These are phyloP conservation scores for Mesitornis unicolor DNA, from an alignment of 2,113 vertebrate genomes.

Conservation along the genomic window DNA sequence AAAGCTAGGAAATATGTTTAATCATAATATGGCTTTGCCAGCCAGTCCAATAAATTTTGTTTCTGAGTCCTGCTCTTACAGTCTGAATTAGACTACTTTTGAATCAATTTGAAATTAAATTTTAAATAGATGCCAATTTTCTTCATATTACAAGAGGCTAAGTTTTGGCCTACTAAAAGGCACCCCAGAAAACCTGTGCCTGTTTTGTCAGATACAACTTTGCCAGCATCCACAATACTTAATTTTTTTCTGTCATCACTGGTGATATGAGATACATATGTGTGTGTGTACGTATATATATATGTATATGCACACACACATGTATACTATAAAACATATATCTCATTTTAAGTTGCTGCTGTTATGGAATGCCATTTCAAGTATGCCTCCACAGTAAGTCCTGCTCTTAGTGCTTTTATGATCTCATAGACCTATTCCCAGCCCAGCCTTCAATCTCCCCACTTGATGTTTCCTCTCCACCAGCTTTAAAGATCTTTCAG, in stretches of 20 bases:
- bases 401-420: background rate
- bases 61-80: background rate
- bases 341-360: background rate
- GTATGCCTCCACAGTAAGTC: background rate
- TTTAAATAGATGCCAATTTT: conserved; percentile 2
- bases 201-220: background rate
- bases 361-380: background rate
- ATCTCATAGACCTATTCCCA: background rate
- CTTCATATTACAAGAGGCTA: background rate
- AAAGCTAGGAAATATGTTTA: background rate
- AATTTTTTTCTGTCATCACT: background rate
- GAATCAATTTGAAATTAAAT: conserved; percentile 50
- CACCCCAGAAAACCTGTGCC: background rate
- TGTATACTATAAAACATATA: background rate
- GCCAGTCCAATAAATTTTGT: background rate
- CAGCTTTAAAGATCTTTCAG: background rate
- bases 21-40: background rate
- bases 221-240: background rate
- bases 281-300: no score
- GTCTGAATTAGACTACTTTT: background rate
- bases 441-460: background rate
- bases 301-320: accelerated
- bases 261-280: background rate
- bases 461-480: background rate
- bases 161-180: background rate